Evolutionary conservation across 2,888 invertebrate genomes (phyloP).

Genomic region (Andrena hattorfiana): DNA sequence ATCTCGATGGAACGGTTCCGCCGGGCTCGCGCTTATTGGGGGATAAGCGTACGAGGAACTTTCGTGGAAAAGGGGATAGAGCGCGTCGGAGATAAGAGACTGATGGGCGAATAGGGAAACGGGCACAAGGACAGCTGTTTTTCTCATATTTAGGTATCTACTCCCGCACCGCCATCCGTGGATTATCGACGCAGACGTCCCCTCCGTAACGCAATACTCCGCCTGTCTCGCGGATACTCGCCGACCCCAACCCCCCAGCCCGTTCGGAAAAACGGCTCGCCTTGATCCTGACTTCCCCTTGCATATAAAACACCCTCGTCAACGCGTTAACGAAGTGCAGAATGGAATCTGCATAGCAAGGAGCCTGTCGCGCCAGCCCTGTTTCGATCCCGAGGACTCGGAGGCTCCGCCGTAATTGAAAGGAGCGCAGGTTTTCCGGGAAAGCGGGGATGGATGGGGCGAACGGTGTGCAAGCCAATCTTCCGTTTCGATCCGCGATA

Average conservation of each 20-base stretch:
- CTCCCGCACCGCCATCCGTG: not conserved
- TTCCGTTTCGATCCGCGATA: not conserved
- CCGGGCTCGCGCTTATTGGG: constrained; percentile 1
- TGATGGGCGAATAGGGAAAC: constrained; percentile 20
- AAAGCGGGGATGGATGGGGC: not conserved
- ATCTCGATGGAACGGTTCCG: constrained; percentile 42
- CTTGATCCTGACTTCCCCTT: not conserved
- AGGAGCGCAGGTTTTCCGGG: constrained; percentile 1
- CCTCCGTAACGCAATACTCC: not conserved
- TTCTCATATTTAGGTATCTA: not conserved
- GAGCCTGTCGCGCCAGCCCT: not conserved
- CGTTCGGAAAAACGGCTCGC: not conserved
- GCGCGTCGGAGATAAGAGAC: not conserved
- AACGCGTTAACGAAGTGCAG: not conserved
- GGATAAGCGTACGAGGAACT: constrained; percentile 27
- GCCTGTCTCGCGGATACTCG: not conserved
- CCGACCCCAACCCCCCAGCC: not conserved
- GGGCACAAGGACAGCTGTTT: constrained; percentile 33
- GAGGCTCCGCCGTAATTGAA: not conserved
- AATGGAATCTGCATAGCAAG: not conserved
- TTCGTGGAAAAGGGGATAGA: constrained; percentile 2
- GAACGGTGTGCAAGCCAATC: not conserved
- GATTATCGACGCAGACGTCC: not conserved
- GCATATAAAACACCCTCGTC: not conserved
- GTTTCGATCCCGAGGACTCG: not conserved